These are phyloP conservation scores for Rhinopomastus cyanomelas DNA, from an alignment of 2,113 vertebrate genomes.

Conservation along the genomic window DNA sequence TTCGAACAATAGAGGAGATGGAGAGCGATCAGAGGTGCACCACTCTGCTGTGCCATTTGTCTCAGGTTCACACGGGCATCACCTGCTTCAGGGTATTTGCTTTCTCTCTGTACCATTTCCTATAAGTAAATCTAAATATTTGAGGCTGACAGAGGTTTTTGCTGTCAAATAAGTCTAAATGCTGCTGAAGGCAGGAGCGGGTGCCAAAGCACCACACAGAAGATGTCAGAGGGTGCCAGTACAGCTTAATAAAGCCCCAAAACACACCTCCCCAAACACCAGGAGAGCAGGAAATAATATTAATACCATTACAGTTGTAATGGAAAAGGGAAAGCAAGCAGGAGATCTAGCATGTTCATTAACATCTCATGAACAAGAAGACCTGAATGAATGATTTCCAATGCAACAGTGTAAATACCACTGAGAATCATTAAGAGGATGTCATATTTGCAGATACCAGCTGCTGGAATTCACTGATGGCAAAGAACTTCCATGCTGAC, in stretches of 20 bases:
- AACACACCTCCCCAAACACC: neutral
- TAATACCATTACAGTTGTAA: neutral
- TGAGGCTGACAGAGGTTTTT: neutral
- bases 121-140: neutral
- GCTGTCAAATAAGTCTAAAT: neutral
- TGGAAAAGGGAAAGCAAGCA: neutral
- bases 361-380: neutral
- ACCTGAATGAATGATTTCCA: neutral
- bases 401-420: neutral
- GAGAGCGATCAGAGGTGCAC: neutral
- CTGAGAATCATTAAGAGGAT: neutral
- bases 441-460: neutral
- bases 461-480: neutral
- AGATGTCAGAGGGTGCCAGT: neutral
- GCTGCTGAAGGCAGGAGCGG: neutral
- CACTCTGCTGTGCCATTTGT: rapidly evolving
- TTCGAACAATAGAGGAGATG: rapidly evolving
- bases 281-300: neutral
- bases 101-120: neutral
- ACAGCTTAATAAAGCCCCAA: neutral
- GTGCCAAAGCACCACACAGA: neutral
- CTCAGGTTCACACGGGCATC: neutral
- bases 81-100: rapidly evolving
- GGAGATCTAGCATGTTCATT: neutral
- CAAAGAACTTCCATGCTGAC: rapidly evolving